phyloP scores from a whole-genome alignment of 2,113 vertebrate genomes.

The Fukomys damarensis region DNA sequence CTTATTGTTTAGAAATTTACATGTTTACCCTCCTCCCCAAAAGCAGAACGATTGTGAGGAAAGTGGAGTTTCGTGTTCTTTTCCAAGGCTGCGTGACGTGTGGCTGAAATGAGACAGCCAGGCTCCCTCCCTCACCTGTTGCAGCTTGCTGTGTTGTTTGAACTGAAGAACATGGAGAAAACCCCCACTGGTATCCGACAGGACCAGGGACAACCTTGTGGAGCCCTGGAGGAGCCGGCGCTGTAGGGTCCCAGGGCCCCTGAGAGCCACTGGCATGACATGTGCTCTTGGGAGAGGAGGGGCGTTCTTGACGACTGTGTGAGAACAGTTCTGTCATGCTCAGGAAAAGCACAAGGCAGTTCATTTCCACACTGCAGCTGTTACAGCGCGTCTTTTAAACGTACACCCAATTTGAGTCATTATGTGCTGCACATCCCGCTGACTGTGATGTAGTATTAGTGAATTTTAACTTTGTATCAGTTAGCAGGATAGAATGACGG shows the following conservation, averaged over 20 bases:
- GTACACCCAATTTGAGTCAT: neutral
- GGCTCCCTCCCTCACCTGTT: neutral
- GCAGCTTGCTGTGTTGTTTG: neutral
- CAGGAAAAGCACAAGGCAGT: neutral
- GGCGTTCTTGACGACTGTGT: neutral
- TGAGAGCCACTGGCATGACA: neutral
- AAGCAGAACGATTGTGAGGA: neutral
- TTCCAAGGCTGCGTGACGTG: neutral
- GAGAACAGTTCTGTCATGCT: neutral
- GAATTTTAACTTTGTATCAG: neutral
- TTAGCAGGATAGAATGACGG: too few species aligned
- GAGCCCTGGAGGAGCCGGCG: accelerated
- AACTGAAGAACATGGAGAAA: neutral
- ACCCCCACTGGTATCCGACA: neutral
- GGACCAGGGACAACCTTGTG: too few species aligned
- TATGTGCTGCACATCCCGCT: neutral
- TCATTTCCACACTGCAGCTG: neutral
- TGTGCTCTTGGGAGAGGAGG: neutral
- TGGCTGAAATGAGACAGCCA: neutral
- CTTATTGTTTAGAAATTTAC: neutral
- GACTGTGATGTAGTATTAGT: neutral
- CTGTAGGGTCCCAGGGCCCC: neutral
- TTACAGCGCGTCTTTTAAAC: neutral
- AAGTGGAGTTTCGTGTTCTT: neutral
- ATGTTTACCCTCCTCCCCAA: neutral